These are phyloP conservation scores for Siniperca undulata DNA, from an alignment of 2,797 vertebrate genomes.

Conservation along the genomic window DNA sequence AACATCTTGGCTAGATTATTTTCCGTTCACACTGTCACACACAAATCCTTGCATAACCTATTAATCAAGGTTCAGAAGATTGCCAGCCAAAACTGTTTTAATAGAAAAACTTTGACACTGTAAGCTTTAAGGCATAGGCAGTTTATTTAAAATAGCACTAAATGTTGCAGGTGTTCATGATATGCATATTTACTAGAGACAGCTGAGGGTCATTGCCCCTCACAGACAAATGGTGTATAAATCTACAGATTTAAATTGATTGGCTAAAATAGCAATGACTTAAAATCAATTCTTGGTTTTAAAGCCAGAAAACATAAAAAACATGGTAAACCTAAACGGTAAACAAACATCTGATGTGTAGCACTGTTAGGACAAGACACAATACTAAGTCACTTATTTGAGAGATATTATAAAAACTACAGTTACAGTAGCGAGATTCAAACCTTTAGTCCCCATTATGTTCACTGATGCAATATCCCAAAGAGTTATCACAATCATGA, in stretches of 20 bases:
- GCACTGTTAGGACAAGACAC: conserved; percentile 14
- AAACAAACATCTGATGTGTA: conserved; percentile 16
- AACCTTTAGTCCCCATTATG: conserved; percentile 35
- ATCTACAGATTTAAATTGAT: conserved; percentile 12
- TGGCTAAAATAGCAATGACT: conserved; percentile 9
- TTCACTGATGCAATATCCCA: conserved; percentile 26
- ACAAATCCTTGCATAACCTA: not conserved
- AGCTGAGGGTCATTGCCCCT: not conserved
- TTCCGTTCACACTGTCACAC: not conserved
- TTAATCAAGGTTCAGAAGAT: not conserved
- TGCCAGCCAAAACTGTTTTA: not conserved
- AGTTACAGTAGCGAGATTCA: conserved; percentile 66
- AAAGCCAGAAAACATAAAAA: conserved; percentile 32
- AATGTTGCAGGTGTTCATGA: conserved; percentile 38
- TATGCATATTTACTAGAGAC: conserved; percentile 37
- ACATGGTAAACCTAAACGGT: not conserved
- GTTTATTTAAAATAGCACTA: conserved; percentile 66
- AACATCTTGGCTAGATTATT: conserved; percentile 47
- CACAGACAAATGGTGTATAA: conserved; percentile 21
- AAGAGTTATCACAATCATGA: conserved; percentile 26
- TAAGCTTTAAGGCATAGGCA: conserved; percentile 21
- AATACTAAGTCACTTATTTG: conserved; percentile 10
- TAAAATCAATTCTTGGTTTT: conserved; percentile 31
- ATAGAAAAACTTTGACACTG: conserved; percentile 9
- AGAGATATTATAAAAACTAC: conserved; percentile 20